Base-by-base conservation (phyloP, 2,113 vertebrate species). In the Sebastes schlegelii region DNA sequence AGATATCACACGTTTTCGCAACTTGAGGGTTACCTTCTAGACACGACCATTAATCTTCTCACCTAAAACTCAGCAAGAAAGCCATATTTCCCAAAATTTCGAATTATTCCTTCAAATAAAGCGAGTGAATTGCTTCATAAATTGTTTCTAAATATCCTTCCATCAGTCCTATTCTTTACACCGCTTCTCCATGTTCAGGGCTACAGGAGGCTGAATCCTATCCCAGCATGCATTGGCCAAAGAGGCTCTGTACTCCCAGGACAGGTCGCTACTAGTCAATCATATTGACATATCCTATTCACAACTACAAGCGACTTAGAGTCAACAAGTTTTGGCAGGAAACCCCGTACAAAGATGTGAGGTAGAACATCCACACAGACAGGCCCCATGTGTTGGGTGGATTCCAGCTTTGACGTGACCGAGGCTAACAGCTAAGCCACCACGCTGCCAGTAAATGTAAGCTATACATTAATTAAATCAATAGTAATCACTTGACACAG, bases 391-490 rank as follows among this genome's bases (percentile, higher is more conserved):
- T 26, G 26, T 26, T 49, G 13, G 48, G 48, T 26, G 65, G 71
- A 54, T 13, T 62, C 65, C 58, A 48, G 74, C 77, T 64, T 57
- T 65, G 77, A 40, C 3, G 14, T 57, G 49, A 26, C 21, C 74
- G 34, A 58, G 51, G 51, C n/a, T 42, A 66, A 84, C 72, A 19
- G 62, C 49, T 60, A 61, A 85, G 74, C 61, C 57, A 8, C 48
- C 68, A 4, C 1, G 55, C 75, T 64, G 62, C 54, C 55, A 13
- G 8, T 63, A 57, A 79, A 88, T 70, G 63, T 48, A 21, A 34
- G 26, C 21, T 23, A 42, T 40, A 63, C 61, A 68, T 81, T 63
- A 68, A 73, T 71, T 65, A 65, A 34, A 89, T 83, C 58, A 73
- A 74, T 51, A 80, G 66, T 72, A 81, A 83, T 85, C 54, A 75